Evolutionary conservation across 2,888 invertebrate species (phyloP).

Genomic region (Ennomos fuscantarius): DNA sequence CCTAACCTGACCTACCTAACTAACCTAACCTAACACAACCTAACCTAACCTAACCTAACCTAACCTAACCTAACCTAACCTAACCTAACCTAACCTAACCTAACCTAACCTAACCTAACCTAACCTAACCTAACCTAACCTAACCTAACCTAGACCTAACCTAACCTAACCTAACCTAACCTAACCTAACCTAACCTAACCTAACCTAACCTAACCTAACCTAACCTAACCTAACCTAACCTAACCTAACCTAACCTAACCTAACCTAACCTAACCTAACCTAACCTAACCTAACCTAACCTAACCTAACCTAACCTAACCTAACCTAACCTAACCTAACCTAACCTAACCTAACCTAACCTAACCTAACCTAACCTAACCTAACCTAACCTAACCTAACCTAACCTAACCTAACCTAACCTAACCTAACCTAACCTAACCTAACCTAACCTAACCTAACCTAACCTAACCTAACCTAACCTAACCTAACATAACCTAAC

Average conservation of each 20-base stretch:
- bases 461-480: slow-evolving; percentile 14
- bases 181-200: slow-evolving; percentile 23
- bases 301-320: slow-evolving; percentile 19
- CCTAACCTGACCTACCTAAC: slow-evolving; percentile 19
- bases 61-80: slow-evolving; percentile 19
- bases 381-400: slow-evolving; percentile 26
- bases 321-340: slow-evolving; percentile 21
- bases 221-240: slow-evolving; percentile 27
- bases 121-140: slow-evolving; percentile 27
- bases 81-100: slow-evolving; percentile 18
- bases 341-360: slow-evolving; percentile 24
- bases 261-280: slow-evolving; percentile 27
- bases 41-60: slow-evolving; percentile 21
- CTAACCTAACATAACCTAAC: too few species aligned
- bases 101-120: slow-evolving; percentile 23
- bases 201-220: slow-evolving; percentile 21
- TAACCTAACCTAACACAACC: slow-evolving; percentile 19
- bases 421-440: slow-evolving; percentile 21
- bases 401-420: slow-evolving; percentile 26
- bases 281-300: slow-evolving; percentile 23
- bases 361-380: slow-evolving; percentile 26
- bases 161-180: slow-evolving; percentile 27
- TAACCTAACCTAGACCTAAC: slow-evolving; percentile 27
- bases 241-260: slow-evolving; percentile 26
- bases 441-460: slow-evolving; percentile 14